A percentile compares a stretch with the other conserved stretches of the same genome.
phyloP scores from a whole-genome alignment of 2,797 vertebrate genomes.

The Argentina silus region DNA sequence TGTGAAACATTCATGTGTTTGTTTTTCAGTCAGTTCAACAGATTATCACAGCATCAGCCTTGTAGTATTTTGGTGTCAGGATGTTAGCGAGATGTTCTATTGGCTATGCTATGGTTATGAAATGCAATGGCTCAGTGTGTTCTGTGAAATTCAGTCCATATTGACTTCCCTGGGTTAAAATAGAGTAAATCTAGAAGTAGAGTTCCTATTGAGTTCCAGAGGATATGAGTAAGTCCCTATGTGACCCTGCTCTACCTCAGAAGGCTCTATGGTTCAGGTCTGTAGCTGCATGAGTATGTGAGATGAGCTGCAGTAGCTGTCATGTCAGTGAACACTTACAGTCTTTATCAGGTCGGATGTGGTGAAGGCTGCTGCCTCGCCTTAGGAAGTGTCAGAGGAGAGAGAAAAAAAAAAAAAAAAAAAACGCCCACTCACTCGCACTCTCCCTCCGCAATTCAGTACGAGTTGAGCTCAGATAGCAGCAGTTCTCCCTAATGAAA shows the following conservation, averaged over 20 bases:
- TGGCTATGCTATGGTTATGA: too few relatives aligned
- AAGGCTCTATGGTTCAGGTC: slow-evolving; percentile 37
- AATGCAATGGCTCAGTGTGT: too few relatives aligned
- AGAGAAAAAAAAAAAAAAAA: slow-evolving; percentile 50
- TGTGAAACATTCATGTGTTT: too few relatives aligned
- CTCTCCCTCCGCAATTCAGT: slow-evolving; percentile 64
- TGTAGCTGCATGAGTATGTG: slow-evolving; percentile 39
- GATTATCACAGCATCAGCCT: too few relatives aligned
- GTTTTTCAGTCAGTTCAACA: too few relatives aligned
- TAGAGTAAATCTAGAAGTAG: too few relatives aligned
- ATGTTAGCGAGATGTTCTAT: too few relatives aligned
- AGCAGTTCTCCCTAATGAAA: slow-evolving; percentile 53
- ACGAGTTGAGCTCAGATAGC: slow-evolving; percentile 47
- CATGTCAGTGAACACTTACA: slow-evolving; percentile 59
- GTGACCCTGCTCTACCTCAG: slow-evolving; percentile 6
- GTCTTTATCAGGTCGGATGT: slow-evolving; percentile 69
- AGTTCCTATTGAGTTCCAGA: too few relatives aligned
- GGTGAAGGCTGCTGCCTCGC: slow-evolving; percentile 66
- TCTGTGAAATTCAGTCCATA: too few relatives aligned
- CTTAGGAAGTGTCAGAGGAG: slow-evolving; percentile 64
- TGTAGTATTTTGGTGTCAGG: too few relatives aligned
- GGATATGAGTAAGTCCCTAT: slow-evolving; percentile 1
- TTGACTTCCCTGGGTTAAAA: too few relatives aligned
- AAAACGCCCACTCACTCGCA: slow-evolving; percentile 64
- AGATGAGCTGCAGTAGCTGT: slow-evolving; percentile 53